Conservation (phyloP, 2,888 invertebrate species). For the Pegoplata infirma region DNA sequence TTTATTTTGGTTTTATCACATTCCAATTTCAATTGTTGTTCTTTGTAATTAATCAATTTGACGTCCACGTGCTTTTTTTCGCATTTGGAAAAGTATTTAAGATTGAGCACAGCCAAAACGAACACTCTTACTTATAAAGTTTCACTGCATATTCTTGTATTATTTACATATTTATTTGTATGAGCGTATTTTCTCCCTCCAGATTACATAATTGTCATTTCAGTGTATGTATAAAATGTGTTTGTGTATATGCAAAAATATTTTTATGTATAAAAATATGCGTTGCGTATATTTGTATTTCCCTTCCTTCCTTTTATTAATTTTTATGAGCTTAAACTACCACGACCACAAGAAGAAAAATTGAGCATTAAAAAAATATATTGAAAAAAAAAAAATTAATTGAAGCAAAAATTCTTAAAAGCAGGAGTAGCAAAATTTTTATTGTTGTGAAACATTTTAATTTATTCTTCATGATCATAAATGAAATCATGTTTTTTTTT, state of each 20-base stretch:
- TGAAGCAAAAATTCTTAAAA: background rate
- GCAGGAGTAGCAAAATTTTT: background rate
- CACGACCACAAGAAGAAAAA: background rate
- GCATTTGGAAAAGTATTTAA: no score
- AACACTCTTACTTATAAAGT: no score
- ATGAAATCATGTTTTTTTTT: conserved; percentile 12
- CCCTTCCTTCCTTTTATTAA: background rate
- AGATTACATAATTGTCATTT: background rate
- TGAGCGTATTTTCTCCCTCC: background rate
- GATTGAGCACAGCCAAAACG: no score
- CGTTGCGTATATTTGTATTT: background rate
- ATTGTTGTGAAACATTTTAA: conserved; percentile 1
- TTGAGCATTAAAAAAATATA: background rate
- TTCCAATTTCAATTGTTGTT: no score
- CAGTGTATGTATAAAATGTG: background rate
- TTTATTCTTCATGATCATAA: conserved; percentile 11
- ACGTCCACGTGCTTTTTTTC: no score
- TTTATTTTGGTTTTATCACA: no score
- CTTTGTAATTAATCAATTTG: no score
- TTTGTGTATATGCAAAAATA: background rate
- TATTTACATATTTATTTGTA: background rate
- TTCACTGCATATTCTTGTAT: no score
- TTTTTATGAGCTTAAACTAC: background rate
- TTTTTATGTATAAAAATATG: background rate
- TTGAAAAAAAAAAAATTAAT: background rate